Base-by-base conservation (phyloP, 2,888 invertebrate genomes). In the Himalopsyche japonica region DNA sequence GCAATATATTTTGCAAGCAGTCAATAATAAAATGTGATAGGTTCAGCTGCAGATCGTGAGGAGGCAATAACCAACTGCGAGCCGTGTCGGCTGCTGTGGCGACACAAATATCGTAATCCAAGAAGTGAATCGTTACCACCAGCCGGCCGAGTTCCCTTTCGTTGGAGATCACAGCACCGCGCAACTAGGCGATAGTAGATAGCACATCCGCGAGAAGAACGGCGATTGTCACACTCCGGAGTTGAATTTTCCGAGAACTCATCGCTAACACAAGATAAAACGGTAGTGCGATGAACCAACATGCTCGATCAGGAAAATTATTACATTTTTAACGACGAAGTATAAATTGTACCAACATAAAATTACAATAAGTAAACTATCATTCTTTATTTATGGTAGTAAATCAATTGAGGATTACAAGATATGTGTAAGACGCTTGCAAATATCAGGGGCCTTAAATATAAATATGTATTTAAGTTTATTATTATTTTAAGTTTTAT, bases 111-210 rank as follows among this genome's bases (percentile, higher is more conserved):
- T 64, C 81, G 81, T 34, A 81, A 81, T 81, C 34, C 80, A 27
- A 34, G 37, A 43, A 34, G 77, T 20, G 20, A 24, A 43, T 18
- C 37, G 43, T 77, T 27, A 20, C 27, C 24, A 10, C 20, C 70
- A 30, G 76, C 37, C n/a, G 81, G 77, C 76, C 81, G 78, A 77
- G 80, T 83, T 83, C 80, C 27, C 80, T 83, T 81, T 81, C 83
- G 80, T 77, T 83, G 80, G 76, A 80, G 48, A 32, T 81, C 49
- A 77, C 43, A 49, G 27, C 70, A 76, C 32, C 49, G 30, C 20
- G 82, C 77, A 77, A 30, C 80, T 27, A 27, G 78, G 20, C 47
- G 43, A 70, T 30, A 27, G 70, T 30, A 20, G 70, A 70, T 70
- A 70, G 70, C n/a, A 15, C 70, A 70, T 70, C 70, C 70, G 70